A percentile compares a stretch with the other conserved stretches of the same genome.
Evolutionary conservation across 2,888 invertebrate genomes (phyloP).

Genomic region (Bombylius major): DNA sequence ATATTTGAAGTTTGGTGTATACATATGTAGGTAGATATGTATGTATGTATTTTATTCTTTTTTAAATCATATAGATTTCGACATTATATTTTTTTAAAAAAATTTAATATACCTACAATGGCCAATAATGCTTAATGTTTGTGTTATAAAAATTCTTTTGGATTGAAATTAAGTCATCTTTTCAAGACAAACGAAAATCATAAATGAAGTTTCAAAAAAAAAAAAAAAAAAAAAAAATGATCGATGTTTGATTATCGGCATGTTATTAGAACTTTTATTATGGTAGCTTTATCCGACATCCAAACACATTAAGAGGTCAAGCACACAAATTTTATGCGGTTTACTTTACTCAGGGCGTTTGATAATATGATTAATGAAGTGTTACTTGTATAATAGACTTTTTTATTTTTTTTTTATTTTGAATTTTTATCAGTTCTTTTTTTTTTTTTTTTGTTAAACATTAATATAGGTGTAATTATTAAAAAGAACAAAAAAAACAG

Average conservation of each 20-base stretch:
- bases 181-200: not conserved
- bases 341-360: not conserved
- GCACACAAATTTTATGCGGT: slow-evolving; percentile 7
- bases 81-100: no score
- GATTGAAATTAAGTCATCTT: slow-evolving; percentile 4
- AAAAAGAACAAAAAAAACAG: no score
- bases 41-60: no score
- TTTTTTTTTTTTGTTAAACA: no score
- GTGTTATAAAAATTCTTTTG: no score
- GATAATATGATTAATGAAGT: not conserved
- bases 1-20: no score
- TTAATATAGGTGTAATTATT: no score
- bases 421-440: not conserved
- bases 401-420: not conserved
- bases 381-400: not conserved
- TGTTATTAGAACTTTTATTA: slow-evolving; percentile 7
- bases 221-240: slow-evolving; percentile 1
- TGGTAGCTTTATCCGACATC: slow-evolving; percentile 4
- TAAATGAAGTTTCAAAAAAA: no score
- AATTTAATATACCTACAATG: no score
- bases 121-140: no score
- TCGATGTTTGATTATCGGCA: slow-evolving; percentile 1
- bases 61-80: no score
- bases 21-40: no score
- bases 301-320: slow-evolving; percentile 9